phyloP scores from a whole-genome alignment of 2,888 invertebrate genomes.

The Pyrocoelia pectoralis region DNA sequence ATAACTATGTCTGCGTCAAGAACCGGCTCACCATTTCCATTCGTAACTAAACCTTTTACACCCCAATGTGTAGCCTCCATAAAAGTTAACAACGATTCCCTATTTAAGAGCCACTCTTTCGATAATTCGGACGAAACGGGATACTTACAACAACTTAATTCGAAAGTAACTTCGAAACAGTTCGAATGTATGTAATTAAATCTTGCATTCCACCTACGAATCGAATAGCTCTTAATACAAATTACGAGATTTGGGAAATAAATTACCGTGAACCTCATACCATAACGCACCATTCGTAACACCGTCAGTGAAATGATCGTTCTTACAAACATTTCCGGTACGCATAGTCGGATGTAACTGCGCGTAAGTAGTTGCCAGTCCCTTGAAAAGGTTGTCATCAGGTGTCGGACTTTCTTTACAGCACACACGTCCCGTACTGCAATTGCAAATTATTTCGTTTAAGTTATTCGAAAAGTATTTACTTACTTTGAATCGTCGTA shows the following conservation, averaged over 20 bases:
- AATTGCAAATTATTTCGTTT: constrained; percentile 37
- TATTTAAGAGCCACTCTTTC: constrained; percentile 85
- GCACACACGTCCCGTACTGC: constrained; percentile 67
- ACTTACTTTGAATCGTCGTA: constrained; percentile 86
- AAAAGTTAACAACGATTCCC: constrained; percentile 82
- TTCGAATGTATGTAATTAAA: constrained; percentile 96
- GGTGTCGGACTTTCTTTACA: constrained; percentile 81
- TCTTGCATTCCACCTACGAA: constrained; percentile 99
- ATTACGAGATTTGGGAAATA: constrained; percentile 42
- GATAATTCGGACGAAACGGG: constrained; percentile 77
- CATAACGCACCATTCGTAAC: constrained; percentile 93
- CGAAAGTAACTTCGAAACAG: constrained; percentile 96
- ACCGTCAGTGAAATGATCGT: constrained; percentile 78
- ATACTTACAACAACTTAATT: constrained; percentile 95
- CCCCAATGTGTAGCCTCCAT: constrained; percentile 84
- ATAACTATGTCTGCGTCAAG: constrained; percentile 80
- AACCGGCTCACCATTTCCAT: constrained; percentile 67
- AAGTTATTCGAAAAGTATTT: too few relatives aligned
- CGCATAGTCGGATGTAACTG: constrained; percentile 79
- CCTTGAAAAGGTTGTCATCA: constrained; percentile 82
- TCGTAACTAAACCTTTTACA: constrained; percentile 69
- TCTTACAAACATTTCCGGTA: constrained; percentile 74
- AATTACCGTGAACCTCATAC: constrained; percentile 82
- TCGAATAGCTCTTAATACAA: too few relatives aligned
- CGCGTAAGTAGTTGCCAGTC: constrained; percentile 80